phyloP scores from a whole-genome alignment of 1,140 invertebrate genomes.

The Trachelipus rathkii region DNA sequence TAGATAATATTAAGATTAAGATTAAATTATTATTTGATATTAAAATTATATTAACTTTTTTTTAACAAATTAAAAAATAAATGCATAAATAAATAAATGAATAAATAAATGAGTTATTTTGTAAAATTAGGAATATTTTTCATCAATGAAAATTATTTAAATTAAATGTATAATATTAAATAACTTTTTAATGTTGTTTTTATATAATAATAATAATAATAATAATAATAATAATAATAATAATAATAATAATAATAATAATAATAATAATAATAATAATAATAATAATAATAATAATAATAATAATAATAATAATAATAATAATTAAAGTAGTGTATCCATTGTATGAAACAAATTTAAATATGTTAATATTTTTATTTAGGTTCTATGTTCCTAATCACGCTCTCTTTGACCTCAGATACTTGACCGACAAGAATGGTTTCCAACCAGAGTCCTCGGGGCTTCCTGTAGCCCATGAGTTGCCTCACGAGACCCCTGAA shows the following conservation, averaged over 20 bases:
- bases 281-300: not conserved
- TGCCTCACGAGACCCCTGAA: constrained; percentile 36
- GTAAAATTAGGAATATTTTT: too few relatives aligned
- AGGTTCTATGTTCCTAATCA: not conserved
- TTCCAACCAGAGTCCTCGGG: constrained; percentile 16
- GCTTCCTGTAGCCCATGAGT: constrained; percentile 18
- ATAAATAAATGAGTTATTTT: too few relatives aligned
- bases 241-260: not conserved
- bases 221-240: not conserved
- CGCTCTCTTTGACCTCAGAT: constrained; percentile 9
- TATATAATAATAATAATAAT: not conserved
- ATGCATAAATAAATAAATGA: too few relatives aligned
- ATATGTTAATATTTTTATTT: not conserved
- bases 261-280: not conserved
- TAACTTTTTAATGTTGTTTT: too few relatives aligned
- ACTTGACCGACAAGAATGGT: not conserved
- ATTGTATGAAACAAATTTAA: not conserved
- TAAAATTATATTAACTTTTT: too few relatives aligned
- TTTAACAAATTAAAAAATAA: too few relatives aligned
- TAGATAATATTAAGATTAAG: too few relatives aligned
- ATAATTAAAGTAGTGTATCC: too few relatives aligned
- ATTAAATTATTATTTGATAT: too few relatives aligned
- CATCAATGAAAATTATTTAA: too few relatives aligned
- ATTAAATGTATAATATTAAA: too few relatives aligned
- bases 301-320: too few relatives aligned